Conservation (phyloP, 2,797 vertebrate genomes). For the Diceros bicornis region DNA sequence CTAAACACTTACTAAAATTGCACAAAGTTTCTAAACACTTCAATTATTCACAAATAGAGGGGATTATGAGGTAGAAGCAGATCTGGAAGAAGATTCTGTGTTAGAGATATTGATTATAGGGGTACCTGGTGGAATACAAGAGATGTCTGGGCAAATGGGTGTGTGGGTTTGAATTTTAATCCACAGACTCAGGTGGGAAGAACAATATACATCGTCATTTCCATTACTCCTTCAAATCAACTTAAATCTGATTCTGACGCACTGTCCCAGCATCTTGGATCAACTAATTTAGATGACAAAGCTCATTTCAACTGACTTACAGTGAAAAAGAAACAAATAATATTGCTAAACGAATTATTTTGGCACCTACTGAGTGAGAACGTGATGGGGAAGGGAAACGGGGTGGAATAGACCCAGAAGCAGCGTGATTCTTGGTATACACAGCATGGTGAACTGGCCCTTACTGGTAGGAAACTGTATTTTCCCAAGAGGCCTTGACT, state of each 20-base stretch:
- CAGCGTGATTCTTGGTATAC: rapidly evolving
- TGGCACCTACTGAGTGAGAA: not conserved
- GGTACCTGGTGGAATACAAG: not conserved
- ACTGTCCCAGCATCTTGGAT: not conserved
- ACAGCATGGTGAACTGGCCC: not conserved
- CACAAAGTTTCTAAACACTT: not conserved
- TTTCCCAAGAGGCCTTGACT: not conserved
- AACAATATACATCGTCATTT: not conserved
- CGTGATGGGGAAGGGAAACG: not conserved
- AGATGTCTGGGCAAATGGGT: not conserved
- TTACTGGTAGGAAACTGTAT: not conserved
- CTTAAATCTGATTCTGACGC: not conserved
- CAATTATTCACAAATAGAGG: not conserved
- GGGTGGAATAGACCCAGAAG: not conserved
- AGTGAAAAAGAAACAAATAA: not conserved
- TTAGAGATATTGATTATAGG: not conserved
- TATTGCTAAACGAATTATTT: not conserved
- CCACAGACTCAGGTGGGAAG: not conserved
- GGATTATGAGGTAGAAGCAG: not conserved
- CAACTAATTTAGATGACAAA: not conserved
- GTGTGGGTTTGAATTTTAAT: not conserved
- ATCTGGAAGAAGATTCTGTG: not conserved
- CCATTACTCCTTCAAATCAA: not conserved
- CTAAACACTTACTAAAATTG: not conserved
- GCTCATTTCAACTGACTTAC: not conserved